Conservation (phyloP, 2,113 vertebrate genomes). For the Aphelocoma coerulescens region DNA sequence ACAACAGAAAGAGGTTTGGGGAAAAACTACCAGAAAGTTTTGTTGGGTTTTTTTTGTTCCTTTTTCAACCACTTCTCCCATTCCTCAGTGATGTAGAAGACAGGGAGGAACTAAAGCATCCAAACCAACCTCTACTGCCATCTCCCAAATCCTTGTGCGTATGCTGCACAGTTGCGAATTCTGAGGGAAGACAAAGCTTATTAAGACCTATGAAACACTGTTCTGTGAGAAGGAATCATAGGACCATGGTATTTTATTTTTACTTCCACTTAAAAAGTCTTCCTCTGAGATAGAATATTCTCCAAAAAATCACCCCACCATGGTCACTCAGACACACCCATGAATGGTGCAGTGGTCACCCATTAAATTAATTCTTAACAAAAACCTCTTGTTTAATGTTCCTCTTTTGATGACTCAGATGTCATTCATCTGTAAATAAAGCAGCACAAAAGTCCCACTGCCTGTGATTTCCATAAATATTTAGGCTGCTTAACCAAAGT, state of each 20-base stretch:
- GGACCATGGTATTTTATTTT: background rate
- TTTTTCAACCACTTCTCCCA: background rate
- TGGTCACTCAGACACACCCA: background rate
- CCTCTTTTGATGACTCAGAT: slow-evolving; percentile 37
- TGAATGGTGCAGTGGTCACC: background rate
- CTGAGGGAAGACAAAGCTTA: background rate
- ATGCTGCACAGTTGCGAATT: background rate
- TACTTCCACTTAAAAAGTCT: background rate
- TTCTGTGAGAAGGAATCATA: background rate
- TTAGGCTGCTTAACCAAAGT: slow-evolving; percentile 39
- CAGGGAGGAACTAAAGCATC: background rate
- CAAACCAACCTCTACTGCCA: background rate
- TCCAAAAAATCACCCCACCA: background rate
- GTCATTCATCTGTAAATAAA: background rate
- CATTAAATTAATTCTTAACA: background rate
- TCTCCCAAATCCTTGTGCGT: background rate
- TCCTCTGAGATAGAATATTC: background rate
- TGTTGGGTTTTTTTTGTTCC: background rate
- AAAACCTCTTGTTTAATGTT: background rate
- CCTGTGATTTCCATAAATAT: slow-evolving; percentile 19
- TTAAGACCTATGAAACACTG: background rate
- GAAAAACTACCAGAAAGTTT: background rate
- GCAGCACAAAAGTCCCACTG: background rate
- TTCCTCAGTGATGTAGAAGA: background rate
- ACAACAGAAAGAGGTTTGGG: background rate